A percentile compares a stretch with the other conserved stretches of the same genome.
These are phyloP conservation scores for Chondrosia reniformis DNA, from an alignment of 37 sponge, comb jelly and placozoan genomes.

Conservation along the genomic window DNA sequence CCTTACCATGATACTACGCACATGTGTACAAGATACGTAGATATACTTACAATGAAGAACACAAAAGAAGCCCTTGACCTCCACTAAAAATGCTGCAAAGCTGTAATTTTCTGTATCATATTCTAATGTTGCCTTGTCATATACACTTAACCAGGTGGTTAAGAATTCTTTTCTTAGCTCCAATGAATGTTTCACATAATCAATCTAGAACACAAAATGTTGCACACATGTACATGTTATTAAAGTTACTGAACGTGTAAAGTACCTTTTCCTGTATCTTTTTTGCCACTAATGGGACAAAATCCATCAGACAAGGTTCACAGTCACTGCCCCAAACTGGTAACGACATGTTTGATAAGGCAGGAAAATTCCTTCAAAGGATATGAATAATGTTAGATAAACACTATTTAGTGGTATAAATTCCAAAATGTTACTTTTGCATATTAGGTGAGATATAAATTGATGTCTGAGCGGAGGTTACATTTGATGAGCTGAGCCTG, in stretches of 20 bases:
- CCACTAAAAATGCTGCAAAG: slow-evolving; percentile 61
- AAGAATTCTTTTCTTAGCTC: slow-evolving; percentile 58
- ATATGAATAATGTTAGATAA: background rate
- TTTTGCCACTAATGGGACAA: slow-evolving; percentile 54
- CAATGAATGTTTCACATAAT: too few relatives aligned
- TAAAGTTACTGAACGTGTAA: background rate
- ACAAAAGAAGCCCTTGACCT: slow-evolving; percentile 56
- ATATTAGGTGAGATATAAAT: slow-evolving; percentile 44
- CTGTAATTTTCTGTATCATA: slow-evolving; percentile 78
- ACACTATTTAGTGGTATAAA: background rate
- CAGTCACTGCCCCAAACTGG: slow-evolving; percentile 63
- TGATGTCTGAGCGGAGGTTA: slow-evolving; percentile 25
- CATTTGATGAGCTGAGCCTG: slow-evolving; percentile 43
- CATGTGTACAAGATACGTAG: slow-evolving; percentile 6
- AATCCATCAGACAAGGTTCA: slow-evolving; percentile 70
- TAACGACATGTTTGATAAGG: slow-evolving; percentile 12
- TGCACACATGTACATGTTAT: background rate
- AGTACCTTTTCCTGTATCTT: slow-evolving; percentile 51
- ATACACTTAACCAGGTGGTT: slow-evolving; percentile 47
- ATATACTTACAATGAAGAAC: slow-evolving; percentile 28
- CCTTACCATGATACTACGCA: background rate
- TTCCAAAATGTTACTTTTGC: slow-evolving; percentile 29
- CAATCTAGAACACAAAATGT: background rate
- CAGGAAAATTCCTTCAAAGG: slow-evolving; percentile 40
- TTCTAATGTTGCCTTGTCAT: slow-evolving; percentile 66